Percentiles rank a stretch among this genome's conserved stretches.
phyloP scores from a whole-genome alignment of 2,797 vertebrate genomes.

The Paramormyrops hopkinsi region DNA sequence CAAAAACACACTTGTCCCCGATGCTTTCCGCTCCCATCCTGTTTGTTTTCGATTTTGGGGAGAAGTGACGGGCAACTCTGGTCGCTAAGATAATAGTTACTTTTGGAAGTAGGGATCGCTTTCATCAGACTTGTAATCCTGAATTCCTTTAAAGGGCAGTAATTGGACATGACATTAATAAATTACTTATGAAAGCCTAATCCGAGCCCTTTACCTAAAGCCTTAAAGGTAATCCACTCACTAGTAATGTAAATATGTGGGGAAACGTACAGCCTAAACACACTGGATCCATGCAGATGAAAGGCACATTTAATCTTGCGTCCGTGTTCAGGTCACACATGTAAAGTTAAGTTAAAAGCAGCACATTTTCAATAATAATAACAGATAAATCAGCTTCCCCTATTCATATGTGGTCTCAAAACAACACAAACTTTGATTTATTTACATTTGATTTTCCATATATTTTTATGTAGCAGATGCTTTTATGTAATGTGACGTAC shows the following conservation, averaged over 20 bases:
- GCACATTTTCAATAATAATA: not conserved
- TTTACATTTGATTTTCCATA: not conserved
- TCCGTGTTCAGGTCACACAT: not conserved
- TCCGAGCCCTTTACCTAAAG: not conserved
- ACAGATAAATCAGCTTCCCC: not conserved
- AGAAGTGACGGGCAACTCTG: not conserved
- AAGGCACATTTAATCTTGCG: not conserved
- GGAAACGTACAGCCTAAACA: not conserved
- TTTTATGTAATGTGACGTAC: not conserved
- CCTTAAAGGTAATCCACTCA: conserved; percentile 8
- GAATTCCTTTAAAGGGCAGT: not conserved
- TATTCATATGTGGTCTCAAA: not conserved
- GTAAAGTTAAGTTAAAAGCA: not conserved
- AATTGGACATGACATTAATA: conserved; percentile 5
- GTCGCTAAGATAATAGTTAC: conserved; percentile 4
- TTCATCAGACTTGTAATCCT: not conserved
- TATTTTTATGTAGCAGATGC: not conserved
- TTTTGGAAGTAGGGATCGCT: not conserved
- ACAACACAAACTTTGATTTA: not conserved
- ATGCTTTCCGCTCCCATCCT: not conserved
- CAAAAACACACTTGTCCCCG: not conserved
- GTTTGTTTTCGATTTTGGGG: not conserved
- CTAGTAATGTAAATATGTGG: not conserved
- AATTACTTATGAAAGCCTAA: conserved; percentile 14
- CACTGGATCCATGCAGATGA: not conserved